Conservation (phyloP, 1,140 invertebrate species). For the Panagrolaimus sp. region DNA sequence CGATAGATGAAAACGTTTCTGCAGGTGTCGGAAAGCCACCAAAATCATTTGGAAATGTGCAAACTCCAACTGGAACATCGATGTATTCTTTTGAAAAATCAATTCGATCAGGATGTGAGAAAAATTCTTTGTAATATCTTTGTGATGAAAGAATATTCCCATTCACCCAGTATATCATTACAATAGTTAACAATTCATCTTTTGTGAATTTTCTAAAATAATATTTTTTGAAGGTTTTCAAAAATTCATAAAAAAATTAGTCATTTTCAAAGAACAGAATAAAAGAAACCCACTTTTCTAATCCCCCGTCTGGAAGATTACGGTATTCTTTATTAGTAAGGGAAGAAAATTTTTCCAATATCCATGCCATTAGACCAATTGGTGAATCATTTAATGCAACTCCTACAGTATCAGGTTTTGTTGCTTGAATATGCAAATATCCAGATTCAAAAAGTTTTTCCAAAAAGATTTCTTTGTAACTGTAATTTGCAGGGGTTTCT, state of each 20-base stretch:
- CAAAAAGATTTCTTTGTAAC: background rate
- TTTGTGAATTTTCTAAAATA: background rate
- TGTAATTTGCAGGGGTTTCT: background rate
- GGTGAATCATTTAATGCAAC: slow-evolving; percentile 14
- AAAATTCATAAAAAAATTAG: too few species aligned
- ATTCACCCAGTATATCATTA: slow-evolving; percentile 4
- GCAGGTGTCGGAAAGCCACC: too few species aligned
- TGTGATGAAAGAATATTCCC: slow-evolving; percentile 11
- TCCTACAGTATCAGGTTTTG: slow-evolving; percentile 16
- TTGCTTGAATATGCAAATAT: slow-evolving; percentile 14
- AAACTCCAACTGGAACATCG: background rate
- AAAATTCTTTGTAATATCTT: slow-evolving; percentile 9
- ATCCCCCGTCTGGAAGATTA: background rate
- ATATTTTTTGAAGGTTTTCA: too few species aligned
- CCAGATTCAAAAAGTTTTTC: background rate
- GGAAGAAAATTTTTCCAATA: slow-evolving; percentile 11
- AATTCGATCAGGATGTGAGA: background rate
- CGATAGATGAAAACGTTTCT: too few species aligned
- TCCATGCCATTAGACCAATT: background rate
- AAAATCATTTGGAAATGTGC: background rate
- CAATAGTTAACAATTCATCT: slow-evolving; percentile 9
- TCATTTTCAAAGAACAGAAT: too few species aligned
- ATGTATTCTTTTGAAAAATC: slow-evolving; percentile 10
- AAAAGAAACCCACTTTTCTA: background rate
- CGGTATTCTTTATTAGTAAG: background rate